Conservation (phyloP, 2,113 vertebrate species). For the Ceratotherium simum region DNA sequence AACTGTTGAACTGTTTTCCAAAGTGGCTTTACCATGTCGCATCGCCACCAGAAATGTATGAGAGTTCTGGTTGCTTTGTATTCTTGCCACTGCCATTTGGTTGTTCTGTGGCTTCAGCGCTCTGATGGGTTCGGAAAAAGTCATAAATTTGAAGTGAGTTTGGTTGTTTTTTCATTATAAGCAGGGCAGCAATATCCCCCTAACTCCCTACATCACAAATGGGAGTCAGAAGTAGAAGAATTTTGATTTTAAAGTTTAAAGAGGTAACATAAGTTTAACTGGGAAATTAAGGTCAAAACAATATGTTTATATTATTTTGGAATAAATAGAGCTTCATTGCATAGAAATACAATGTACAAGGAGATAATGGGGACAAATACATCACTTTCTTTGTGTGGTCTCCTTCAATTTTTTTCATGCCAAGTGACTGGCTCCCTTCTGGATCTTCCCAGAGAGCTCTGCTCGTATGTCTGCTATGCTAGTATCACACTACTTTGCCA, state of each 20-base stretch:
- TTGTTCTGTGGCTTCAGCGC: not conserved
- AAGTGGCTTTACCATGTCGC: not conserved
- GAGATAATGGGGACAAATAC: not conserved
- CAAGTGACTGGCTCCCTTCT: not conserved
- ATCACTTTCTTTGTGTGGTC: not conserved
- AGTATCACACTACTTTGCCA: not conserved
- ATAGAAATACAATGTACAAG: slow-evolving; percentile 6
- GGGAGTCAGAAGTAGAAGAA: not conserved
- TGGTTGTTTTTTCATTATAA: not conserved
- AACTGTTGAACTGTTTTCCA: not conserved
- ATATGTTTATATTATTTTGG: slow-evolving; percentile 22
- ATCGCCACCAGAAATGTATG: not conserved
- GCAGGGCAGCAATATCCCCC: not conserved
- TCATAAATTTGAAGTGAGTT: slow-evolving; percentile 9
- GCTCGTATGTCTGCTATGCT: not conserved
- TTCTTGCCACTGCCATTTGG: not conserved
- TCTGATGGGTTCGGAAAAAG: not conserved
- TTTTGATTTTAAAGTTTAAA: slow-evolving; percentile 44
- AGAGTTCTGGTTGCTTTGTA: not conserved
- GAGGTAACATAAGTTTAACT: not conserved
- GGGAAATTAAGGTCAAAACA: slow-evolving; percentile 31
- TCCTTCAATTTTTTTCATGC: not conserved
- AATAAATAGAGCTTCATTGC: slow-evolving; percentile 7
- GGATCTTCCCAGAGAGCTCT: not conserved
- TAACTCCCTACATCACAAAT: not conserved